Conservation (phyloP, 2,113 vertebrate genomes). For the Sinocyclocheilus grahami region DNA sequence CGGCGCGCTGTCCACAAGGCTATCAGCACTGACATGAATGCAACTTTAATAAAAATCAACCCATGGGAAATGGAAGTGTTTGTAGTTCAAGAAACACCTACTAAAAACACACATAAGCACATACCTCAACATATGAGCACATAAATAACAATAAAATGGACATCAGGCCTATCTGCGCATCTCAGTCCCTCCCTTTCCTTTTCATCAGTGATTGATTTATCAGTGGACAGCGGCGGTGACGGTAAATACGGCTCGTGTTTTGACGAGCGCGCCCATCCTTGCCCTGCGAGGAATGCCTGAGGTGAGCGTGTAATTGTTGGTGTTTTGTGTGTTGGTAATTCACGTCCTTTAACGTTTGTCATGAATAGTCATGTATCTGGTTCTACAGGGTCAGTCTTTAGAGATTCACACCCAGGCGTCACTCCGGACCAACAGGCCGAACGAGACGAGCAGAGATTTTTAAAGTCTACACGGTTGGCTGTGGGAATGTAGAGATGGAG, state of each 20-base stretch:
- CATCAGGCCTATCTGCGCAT: background rate
- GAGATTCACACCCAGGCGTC: conserved; percentile 2
- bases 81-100: background rate
- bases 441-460: background rate
- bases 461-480: background rate
- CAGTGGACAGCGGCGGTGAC: background rate
- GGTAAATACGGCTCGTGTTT: conserved; percentile 17
- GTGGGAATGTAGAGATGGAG: background rate
- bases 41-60: background rate
- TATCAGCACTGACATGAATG: background rate
- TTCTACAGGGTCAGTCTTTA: conserved; percentile 42
- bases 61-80: background rate
- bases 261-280: conserved; percentile 56
- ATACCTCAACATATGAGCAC: background rate
- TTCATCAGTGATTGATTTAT: background rate
- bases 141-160: background rate
- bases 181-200: background rate
- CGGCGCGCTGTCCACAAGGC: too few species aligned
- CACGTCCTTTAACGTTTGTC: background rate
- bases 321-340: background rate
- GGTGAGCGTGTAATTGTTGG: background rate
- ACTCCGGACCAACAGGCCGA: background rate
- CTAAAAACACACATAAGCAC: background rate
- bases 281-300: background rate
- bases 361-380: conserved; percentile 35